Evolutionary conservation across 2,797 vertebrate genomes (phyloP).

Genomic region (Peromyscus aztecus): DNA sequence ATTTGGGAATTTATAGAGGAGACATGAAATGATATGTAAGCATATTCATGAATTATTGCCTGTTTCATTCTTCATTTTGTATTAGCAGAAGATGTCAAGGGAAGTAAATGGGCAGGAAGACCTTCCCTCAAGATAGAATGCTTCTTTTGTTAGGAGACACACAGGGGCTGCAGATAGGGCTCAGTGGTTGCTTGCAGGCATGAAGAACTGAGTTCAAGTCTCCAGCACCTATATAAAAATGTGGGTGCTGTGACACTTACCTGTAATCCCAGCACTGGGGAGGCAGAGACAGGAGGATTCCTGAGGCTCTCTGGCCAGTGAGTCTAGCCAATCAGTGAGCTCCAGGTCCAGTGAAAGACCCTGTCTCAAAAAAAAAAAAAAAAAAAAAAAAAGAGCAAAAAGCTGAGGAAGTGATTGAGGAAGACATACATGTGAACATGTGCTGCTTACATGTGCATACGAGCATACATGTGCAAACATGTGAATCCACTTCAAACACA

Average conservation of each 20-base stretch:
- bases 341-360: no score
- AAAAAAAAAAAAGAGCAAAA: neutral
- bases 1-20: conserved; percentile 66
- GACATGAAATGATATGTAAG: conserved; percentile 40
- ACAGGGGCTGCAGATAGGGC: neutral
- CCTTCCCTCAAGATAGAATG: conserved; percentile 9
- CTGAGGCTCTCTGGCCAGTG: neutral
- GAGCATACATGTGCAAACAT: no score
- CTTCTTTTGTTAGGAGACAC: conserved; percentile 32
- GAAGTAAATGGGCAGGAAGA: conserved; percentile 27
- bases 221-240: neutral
- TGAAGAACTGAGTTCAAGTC: neutral
- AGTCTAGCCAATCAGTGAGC: neutral
- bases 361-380: no score
- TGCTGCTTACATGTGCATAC: no score
- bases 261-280: neutral
- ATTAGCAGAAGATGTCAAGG: conserved; percentile 49
- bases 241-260: neutral
- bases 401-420: neutral
- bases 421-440: neutral
- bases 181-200: neutral
- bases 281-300: neutral
- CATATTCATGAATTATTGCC: neutral
- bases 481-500: neutral
- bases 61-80: conserved; percentile 50